Percentiles rank a stretch among this genome's conserved stretches.
Conservation (phyloP, 2,888 invertebrate species). For the Cryptocheilus praepositus region DNA sequence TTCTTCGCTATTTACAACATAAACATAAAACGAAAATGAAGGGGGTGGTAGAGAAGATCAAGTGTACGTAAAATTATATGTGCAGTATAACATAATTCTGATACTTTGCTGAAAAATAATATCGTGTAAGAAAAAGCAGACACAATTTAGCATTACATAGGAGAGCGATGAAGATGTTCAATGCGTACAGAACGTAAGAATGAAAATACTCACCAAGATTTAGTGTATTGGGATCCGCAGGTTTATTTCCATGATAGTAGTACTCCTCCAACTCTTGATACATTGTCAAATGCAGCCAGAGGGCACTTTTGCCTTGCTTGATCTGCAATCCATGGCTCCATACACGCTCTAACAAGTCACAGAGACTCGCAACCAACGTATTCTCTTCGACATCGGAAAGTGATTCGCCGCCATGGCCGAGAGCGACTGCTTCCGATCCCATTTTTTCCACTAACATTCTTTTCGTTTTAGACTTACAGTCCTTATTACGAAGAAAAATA, state of each 20-base stretch:
- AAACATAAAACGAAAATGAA: constrained; percentile 48
- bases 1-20: constrained; percentile 70
- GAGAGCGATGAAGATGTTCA: constrained; percentile 6
- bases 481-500: constrained; percentile 76
- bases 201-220: constrained; percentile 77
- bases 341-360: constrained; percentile 96
- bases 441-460: constrained; percentile 99
- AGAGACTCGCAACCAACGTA: constrained; percentile 97
- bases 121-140: background rate
- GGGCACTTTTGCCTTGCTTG: constrained; percentile 97
- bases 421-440: constrained; percentile 96
- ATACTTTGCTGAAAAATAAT: background rate
- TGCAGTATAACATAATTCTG: background rate
- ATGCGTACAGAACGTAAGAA: background rate
- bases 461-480: constrained; percentile 96
- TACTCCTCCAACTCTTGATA: constrained; percentile 90
- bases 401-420: constrained; percentile 90
- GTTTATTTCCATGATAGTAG: constrained; percentile 76
- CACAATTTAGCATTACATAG: background rate
- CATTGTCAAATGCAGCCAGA: constrained; percentile 96
- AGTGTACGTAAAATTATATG: constrained; percentile 30
- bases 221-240: constrained; percentile 79
- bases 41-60: constrained; percentile 42
- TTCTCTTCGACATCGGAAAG: constrained; percentile 93
- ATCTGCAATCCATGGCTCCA: constrained; percentile 98